Evolutionary conservation across 2,113 vertebrate genomes (phyloP).

Genomic region (Theristicus caerulescens): DNA sequence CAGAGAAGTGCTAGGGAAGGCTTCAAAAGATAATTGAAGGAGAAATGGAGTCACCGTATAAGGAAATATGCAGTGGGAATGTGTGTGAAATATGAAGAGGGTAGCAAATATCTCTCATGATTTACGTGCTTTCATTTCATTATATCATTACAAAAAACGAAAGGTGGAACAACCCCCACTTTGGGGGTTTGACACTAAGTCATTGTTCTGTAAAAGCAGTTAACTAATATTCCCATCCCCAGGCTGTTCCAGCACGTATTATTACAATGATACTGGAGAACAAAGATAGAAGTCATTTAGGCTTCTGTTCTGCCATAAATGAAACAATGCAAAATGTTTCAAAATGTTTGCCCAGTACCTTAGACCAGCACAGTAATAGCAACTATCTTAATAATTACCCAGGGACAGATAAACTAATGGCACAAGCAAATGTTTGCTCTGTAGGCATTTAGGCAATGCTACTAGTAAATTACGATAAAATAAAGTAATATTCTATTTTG

Average conservation of each 20-base stretch:
- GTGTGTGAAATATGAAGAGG: not conserved
- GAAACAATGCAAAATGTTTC: constrained; percentile 8
- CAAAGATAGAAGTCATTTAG: constrained; percentile 27
- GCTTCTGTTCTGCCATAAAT: constrained; percentile 25
- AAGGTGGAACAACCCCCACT: not conserved
- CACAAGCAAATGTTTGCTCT: constrained; percentile 18
- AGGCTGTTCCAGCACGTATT: not conserved
- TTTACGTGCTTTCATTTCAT: not conserved
- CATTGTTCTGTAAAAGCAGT: not conserved
- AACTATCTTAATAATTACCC: constrained; percentile 49
- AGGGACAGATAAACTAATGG: constrained; percentile 53
- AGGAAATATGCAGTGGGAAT: not conserved
- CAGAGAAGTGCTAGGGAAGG: not conserved
- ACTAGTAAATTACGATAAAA: constrained; percentile 10
- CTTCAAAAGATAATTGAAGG: not conserved
- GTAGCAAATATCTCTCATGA: not conserved
- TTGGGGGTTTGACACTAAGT: not conserved
- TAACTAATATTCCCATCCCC: not conserved
- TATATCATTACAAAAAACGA: not conserved
- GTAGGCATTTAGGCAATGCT: constrained; percentile 24
- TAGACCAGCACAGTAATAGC: constrained; percentile 7
- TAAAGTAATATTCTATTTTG: not conserved
- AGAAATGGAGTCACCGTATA: not conserved
- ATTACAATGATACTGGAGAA: not conserved
- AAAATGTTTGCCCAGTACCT: constrained; percentile 39